phyloP scores from a whole-genome alignment of 2,797 vertebrate species.

The Mormyrops attenuatus region DNA sequence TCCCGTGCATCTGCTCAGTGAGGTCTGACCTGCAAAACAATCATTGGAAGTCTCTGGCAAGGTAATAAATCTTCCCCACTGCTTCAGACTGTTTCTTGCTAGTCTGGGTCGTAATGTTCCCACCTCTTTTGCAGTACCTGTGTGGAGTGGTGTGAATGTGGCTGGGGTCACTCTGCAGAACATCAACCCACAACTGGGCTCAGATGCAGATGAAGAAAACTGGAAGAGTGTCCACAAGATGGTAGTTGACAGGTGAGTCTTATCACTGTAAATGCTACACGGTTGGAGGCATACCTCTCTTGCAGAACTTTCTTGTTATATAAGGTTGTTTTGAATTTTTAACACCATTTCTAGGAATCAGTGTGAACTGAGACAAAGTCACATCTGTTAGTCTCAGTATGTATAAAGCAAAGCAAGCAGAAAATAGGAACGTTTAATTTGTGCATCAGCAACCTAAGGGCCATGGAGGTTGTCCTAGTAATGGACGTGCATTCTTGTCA shows the following conservation, averaged over 20 bases:
- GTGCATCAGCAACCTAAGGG: not conserved
- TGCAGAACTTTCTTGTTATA: not conserved
- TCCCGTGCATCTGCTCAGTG: not conserved
- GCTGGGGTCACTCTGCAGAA: constrained; percentile 84
- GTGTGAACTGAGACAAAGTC: not conserved
- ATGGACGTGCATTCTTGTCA: not conserved
- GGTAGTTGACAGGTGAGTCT: constrained; percentile 85
- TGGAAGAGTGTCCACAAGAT: constrained; percentile 89
- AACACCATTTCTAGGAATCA: not conserved
- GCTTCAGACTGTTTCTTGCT: not conserved
- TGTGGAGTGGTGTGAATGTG: constrained; percentile 94
- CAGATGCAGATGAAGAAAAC: constrained; percentile 76
- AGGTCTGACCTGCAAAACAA: not conserved
- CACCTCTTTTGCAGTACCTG: constrained; percentile 67
- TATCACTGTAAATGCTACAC: not conserved
- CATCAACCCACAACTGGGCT: constrained; percentile 79
- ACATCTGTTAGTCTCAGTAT: not conserved
- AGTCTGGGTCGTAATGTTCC: not conserved
- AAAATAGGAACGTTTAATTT: not conserved
- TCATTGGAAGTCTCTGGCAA: not conserved
- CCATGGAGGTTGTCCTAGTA: not conserved
- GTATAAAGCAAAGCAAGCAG: not conserved
- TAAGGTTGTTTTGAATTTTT: not conserved
- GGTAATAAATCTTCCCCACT: not conserved
- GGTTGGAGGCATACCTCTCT: not conserved